Conservation (phyloP, 2,797 vertebrate species). For the Anisognathus igniventris region DNA sequence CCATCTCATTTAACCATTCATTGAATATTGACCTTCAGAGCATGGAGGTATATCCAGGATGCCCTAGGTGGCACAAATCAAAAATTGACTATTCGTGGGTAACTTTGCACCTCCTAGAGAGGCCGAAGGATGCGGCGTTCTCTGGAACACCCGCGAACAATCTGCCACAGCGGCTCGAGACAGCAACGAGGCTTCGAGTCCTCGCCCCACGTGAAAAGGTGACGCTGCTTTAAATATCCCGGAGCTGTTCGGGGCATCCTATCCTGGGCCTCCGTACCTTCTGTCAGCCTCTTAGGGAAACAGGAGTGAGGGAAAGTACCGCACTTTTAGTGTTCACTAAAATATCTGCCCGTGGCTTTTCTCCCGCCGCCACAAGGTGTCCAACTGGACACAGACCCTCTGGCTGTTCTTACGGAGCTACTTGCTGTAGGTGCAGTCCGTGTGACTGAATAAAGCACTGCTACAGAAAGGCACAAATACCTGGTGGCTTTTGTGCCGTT, state of each 20-base stretch:
- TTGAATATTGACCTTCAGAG: neutral
- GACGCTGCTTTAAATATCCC: fast-evolving
- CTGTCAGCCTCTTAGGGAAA: fast-evolving
- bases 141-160: neutral
- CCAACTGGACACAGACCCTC: fast-evolving
- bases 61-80: neutral
- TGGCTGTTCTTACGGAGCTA: fast-evolving
- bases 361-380: neutral
- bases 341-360: neutral
- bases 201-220: fast-evolving
- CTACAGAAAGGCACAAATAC: fast-evolving
- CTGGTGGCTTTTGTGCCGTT: fast-evolving
- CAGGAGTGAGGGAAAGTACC: fast-evolving
- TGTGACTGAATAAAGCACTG: neutral
- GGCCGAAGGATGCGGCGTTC: neutral
- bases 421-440: neutral
- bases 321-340: fast-evolving
- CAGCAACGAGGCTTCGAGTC: too few relatives aligned
- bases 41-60: neutral
- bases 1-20: neutral
- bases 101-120: neutral
- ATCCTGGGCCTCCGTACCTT: fast-evolving
- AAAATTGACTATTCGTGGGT: fast-evolving
- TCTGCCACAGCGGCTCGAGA: too few relatives aligned
- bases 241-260: fast-evolving